Evolutionary conservation across 2,888 invertebrate species (phyloP).

Genomic region (Pristionchus exspectatus): DNA sequence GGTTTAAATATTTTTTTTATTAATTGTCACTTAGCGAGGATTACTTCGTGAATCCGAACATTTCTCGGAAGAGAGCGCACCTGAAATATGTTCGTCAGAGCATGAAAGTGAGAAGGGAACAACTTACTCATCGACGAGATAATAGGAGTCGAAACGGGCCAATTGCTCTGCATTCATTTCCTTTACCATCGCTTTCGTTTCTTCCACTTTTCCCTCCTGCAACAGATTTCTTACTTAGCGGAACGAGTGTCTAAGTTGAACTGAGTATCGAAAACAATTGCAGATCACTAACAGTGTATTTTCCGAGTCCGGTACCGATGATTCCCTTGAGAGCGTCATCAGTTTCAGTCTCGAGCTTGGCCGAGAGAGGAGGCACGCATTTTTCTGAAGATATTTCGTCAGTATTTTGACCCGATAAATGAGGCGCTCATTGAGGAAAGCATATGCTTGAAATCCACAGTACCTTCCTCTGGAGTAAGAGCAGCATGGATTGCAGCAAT

Average conservation of each 20-base stretch:
- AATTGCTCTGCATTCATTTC: background rate
- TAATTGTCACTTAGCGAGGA: no score
- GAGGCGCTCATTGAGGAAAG: background rate
- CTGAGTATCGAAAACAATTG: background rate
- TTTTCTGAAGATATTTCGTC: background rate
- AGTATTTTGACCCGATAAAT: background rate
- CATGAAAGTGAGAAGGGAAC: background rate
- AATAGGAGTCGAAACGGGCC: background rate
- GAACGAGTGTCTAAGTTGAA: background rate
- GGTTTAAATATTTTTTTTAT: no score
- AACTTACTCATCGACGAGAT: slow-evolving; percentile 10
- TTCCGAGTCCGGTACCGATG: background rate
- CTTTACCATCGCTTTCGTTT: background rate
- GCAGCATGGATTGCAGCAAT: background rate
- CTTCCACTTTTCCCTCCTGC: slow-evolving; percentile 4
- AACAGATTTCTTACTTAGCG: background rate
- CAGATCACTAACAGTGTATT: background rate
- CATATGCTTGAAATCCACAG: background rate
- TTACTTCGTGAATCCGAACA: background rate
- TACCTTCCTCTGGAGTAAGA: slow-evolving; percentile 10
- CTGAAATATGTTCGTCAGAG: background rate
- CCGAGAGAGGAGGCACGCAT: slow-evolving; percentile 1
- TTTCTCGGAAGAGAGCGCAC: background rate
- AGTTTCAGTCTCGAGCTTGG: background rate
- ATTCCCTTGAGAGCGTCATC: background rate